Conservation (phyloP, 2,888 invertebrate genomes). For the Cinara cedri region DNA sequence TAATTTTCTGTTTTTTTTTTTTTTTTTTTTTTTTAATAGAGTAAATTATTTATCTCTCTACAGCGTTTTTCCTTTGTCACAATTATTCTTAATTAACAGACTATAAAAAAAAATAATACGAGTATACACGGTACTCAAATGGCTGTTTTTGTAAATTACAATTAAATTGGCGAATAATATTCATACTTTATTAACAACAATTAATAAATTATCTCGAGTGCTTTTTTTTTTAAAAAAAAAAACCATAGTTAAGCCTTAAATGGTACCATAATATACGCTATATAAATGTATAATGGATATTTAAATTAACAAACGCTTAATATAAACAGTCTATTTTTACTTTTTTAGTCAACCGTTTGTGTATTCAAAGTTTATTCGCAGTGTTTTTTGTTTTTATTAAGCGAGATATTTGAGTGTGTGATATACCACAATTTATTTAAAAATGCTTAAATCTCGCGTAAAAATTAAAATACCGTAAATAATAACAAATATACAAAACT, state of each 20-base stretch:
- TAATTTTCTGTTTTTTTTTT: too few relatives aligned
- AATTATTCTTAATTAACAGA: constrained; percentile 42
- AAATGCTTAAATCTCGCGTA: too few relatives aligned
- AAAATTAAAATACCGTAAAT: too few relatives aligned
- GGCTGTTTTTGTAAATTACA: constrained; percentile 10
- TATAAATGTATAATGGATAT: background rate
- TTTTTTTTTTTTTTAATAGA: background rate
- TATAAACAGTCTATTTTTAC: too few relatives aligned
- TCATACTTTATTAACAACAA: background rate
- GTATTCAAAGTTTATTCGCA: too few relatives aligned
- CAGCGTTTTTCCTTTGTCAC: constrained; percentile 2
- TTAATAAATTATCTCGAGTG: background rate
- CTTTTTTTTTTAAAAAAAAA: background rate
- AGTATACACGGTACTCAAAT: background rate
- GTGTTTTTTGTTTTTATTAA: too few relatives aligned
- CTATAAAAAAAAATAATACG: background rate
- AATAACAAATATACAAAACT: too few relatives aligned
- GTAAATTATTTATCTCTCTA: constrained; percentile 16
- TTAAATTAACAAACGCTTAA: background rate
- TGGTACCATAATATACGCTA: background rate
- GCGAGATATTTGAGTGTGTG: too few relatives aligned
- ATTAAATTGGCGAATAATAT: constrained; percentile 25
- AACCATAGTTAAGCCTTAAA: background rate
- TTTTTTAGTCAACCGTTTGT: too few relatives aligned
- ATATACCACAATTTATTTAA: too few relatives aligned